Percentiles rank a stretch among this genome's conserved stretches.
Evolutionary conservation across 2,888 invertebrate genomes (phyloP).

Genomic region (Nasonovia ribisnigri): DNA sequence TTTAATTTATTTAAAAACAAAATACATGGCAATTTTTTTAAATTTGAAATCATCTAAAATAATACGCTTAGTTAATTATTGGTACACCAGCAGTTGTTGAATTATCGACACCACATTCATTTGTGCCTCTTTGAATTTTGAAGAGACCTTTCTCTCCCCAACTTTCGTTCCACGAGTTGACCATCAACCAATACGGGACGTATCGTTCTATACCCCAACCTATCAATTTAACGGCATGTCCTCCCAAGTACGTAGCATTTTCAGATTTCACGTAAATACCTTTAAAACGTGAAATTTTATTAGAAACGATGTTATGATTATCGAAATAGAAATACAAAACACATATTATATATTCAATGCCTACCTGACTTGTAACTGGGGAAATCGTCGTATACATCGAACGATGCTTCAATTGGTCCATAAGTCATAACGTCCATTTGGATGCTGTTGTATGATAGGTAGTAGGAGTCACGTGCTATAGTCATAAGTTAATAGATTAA

Average conservation of each 20-base stretch:
- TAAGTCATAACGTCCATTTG: constrained; percentile 86
- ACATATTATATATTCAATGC: no score
- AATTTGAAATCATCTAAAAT: no score
- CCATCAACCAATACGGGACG: constrained; percentile 56
- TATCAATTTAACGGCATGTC: constrained; percentile 46
- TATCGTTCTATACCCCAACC: constrained; percentile 62
- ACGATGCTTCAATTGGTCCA: constrained; percentile 91
- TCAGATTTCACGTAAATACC: constrained; percentile 19
- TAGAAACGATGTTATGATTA: no score
- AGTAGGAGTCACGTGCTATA: background rate
- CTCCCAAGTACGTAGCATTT: constrained; percentile 25
- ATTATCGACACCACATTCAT: constrained; percentile 63
- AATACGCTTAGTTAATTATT: background rate
- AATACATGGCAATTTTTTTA: no score
- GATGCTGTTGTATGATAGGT: constrained; percentile 74
- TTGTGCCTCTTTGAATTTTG: constrained; percentile 61
- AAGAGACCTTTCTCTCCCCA: constrained; percentile 65
- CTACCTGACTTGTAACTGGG: constrained; percentile 84
- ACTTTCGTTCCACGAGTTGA: constrained; percentile 43
- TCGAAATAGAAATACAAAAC: no score
- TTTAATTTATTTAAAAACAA: no score
- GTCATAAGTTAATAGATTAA: constrained; percentile 31
- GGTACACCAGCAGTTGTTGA: background rate
- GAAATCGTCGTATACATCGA: constrained; percentile 89
- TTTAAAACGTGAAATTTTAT: background rate